phyloP scores from a whole-genome alignment of 2,797 vertebrate genomes.

The Vireo griseus region DNA sequence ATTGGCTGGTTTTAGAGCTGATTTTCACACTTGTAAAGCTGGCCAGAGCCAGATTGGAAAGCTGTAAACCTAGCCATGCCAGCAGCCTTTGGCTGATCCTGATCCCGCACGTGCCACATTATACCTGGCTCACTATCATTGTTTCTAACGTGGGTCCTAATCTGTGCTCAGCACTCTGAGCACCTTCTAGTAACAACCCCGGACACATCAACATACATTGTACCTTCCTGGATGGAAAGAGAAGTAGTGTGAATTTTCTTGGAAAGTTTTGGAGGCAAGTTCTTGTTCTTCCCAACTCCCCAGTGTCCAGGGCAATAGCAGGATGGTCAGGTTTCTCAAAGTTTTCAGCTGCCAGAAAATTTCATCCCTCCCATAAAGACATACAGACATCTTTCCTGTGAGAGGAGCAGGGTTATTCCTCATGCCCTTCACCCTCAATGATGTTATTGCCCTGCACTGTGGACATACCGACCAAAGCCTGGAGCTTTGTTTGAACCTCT shows the following conservation, averaged over 20 bases:
- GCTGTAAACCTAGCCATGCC: not conserved
- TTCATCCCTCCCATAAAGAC: not conserved
- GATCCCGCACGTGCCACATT: rapidly evolving
- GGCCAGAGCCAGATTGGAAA: not conserved
- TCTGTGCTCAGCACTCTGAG: not conserved
- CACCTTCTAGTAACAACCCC: not conserved
- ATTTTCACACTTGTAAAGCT: not conserved
- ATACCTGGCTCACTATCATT: rapidly evolving
- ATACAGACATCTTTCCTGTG: not conserved
- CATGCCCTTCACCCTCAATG: not conserved
- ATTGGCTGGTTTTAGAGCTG: not conserved
- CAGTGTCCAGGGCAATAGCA: not conserved
- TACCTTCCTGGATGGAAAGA: not conserved
- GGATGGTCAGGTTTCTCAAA: not conserved
- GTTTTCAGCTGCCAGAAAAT: not conserved
- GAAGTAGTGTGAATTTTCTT: not conserved
- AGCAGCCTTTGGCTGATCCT: not conserved
- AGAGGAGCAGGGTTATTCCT: not conserved
- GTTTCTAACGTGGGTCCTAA: not conserved
- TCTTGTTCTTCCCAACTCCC: not conserved
- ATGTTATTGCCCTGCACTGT: not conserved
- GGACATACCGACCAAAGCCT: not conserved
- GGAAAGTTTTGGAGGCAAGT: not conserved
- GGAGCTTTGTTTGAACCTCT: not conserved
- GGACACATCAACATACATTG: rapidly evolving